These are phyloP conservation scores for Clinocottus analis DNA, from an alignment of 2,113 vertebrate species.

Conservation along the genomic window DNA sequence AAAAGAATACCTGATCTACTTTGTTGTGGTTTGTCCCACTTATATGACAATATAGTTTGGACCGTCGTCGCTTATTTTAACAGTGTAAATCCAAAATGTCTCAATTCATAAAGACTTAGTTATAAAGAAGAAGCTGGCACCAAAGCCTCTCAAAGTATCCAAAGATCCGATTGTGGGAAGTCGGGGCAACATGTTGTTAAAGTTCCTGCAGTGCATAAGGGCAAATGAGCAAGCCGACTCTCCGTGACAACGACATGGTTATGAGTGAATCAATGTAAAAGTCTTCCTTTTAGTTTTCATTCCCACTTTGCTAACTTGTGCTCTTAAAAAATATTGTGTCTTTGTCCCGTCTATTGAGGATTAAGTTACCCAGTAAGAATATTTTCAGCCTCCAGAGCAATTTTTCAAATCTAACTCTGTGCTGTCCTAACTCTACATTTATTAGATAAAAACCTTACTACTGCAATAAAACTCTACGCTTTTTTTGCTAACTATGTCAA, in stretches of 20 bases:
- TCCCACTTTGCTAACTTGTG: slow-evolving; percentile 44
- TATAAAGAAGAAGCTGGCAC: background rate
- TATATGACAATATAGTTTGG: background rate
- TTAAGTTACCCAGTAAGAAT: slow-evolving; percentile 31
- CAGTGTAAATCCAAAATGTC: background rate
- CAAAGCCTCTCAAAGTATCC: background rate
- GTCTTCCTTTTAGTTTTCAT: slow-evolving; percentile 11
- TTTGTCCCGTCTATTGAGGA: slow-evolving; percentile 23
- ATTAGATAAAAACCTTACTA: slow-evolving; percentile 26
- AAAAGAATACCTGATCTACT: background rate
- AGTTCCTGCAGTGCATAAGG: slow-evolving; percentile 29
- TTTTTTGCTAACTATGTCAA: slow-evolving; percentile 27
- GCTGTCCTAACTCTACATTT: slow-evolving; percentile 14
- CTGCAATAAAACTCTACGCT: slow-evolving; percentile 33
- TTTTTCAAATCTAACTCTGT: slow-evolving; percentile 17
- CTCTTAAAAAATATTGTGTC: slow-evolving; percentile 40
- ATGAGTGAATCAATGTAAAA: slow-evolving; percentile 9
- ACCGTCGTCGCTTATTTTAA: background rate
- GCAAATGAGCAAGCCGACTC: slow-evolving; percentile 6
- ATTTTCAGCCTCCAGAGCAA: slow-evolving; percentile 1
- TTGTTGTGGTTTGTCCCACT: slow-evolving; percentile 1
- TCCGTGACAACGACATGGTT: background rate
- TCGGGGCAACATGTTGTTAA: background rate
- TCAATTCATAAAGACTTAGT: background rate
- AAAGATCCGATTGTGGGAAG: background rate